Conservation (phyloP, 2,888 invertebrate species). For the Harpalus rufipes region DNA sequence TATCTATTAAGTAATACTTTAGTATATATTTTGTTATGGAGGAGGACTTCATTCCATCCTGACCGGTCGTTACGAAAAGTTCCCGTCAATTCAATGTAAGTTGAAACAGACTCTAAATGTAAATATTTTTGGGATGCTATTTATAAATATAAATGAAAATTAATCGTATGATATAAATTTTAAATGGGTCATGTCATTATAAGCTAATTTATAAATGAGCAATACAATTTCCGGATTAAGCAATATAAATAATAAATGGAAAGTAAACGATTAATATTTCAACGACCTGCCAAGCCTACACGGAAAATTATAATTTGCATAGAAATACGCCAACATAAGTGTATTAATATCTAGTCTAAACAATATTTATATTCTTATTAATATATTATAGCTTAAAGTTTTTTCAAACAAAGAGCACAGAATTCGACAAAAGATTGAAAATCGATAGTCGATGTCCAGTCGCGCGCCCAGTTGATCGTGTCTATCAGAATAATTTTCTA, state of each 20-base stretch:
- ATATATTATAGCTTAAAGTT: no score
- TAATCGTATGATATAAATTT: neutral
- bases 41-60: no score
- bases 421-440: no score
- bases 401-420: no score
- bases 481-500: no score
- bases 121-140: neutral
- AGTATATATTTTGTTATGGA: no score
- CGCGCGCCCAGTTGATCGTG: no score
- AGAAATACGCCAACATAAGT: neutral
- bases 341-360: neutral
- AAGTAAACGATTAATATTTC: neutral
- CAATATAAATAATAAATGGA: neutral
- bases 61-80: no score
- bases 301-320: neutral
- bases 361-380: neutral
- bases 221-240: slow-evolving; percentile 22
- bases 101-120: no score
- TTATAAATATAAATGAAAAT: neutral
- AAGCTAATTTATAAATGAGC: neutral
- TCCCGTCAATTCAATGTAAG: no score
- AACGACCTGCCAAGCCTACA: slow-evolving; percentile 5
- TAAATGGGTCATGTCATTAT: neutral
- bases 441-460: no score
- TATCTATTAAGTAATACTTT: no score